Evolutionary conservation across 2,797 vertebrate genomes (phyloP), one percentile per base, ranked within the genome.

Genomic region (Oreonectes daqikongensis): DNA sequence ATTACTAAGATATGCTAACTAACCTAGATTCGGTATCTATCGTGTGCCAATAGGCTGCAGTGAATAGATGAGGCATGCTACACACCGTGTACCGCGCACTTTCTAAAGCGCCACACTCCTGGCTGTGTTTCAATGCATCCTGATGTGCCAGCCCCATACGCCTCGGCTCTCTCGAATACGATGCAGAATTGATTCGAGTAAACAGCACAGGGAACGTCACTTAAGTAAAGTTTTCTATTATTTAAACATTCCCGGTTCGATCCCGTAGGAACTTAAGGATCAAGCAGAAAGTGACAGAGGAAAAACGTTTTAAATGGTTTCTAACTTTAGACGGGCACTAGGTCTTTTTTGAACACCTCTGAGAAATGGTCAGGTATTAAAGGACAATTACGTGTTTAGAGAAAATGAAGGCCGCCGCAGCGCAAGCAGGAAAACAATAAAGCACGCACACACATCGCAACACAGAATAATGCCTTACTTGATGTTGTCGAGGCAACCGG

Each of bases 401-500:
- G 50, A 66, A 66, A 75, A 66, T 75, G 38, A 44, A 75, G 72
- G 57, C 63, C 18, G 72, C 64, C 1, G 18, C 10, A 65, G 63
- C n/a, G 11, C 30, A 28, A 63, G 57, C 46, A 35, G 59, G 52
- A 52, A 75, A 55, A 68, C 60, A 80, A 75, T 59, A 72, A 46
- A 60, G 40, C 20, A 59, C n/a, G 59, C 64, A 65, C 60, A 77
- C 67, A 73, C 42, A 64, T 24, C 48, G 30, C 63, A 60, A 69
- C 18, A 28, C 44, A 55, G 32, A 69, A 76, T 12, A 71, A 61
- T 26, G 75, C 93, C 98, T 98, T 95, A 99, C 98, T 98, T 99
- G 93, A 99, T 99, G 90, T 99, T 99, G 92, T 99, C 97, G 88
- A 99, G 94, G 90, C 98, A 99, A 85, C 97, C 97, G 5, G 96